Evolutionary conservation across 92 coral and sea anemone genomes (phyloP).

Genomic region (Palythoa grandis): DNA sequence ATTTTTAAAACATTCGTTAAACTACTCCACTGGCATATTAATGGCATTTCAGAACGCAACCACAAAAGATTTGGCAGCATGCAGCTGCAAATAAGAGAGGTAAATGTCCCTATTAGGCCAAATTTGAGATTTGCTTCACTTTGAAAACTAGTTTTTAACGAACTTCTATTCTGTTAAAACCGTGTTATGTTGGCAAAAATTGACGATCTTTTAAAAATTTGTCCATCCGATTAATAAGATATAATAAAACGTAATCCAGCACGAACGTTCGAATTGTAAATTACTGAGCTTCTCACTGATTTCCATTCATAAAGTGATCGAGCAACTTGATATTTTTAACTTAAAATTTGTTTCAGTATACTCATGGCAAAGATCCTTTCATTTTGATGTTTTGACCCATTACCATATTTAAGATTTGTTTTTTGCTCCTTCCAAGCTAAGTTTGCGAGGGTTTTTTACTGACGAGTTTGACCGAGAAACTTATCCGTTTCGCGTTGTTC

Average conservation of each 20-base stretch:
- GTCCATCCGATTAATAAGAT: conserved; percentile 22
- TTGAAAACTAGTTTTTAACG: conserved; percentile 1
- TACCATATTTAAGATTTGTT: neutral
- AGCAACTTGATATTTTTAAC: neutral
- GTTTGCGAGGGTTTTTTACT: neutral
- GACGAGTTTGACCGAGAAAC: neutral
- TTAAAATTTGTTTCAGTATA: neutral
- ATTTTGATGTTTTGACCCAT: neutral
- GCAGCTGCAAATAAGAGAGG: conserved; percentile 18
- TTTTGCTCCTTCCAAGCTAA: neutral
- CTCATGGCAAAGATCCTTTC: neutral
- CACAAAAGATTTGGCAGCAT: neutral
- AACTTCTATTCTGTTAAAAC: neutral
- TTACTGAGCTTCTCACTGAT: neutral
- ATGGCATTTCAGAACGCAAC: neutral
- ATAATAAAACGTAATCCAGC: neutral
- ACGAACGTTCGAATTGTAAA: no score
- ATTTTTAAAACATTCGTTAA: neutral
- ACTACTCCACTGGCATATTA: conserved; percentile 24
- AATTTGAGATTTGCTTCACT: neutral
- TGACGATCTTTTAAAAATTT: conserved; percentile 26
- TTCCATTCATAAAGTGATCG: neutral
- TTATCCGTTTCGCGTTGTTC: neutral
- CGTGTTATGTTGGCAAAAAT: conserved; percentile 6
- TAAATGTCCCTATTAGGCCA: neutral